Evolutionary conservation across 2,888 invertebrate species (phyloP).

Genomic region (Eupelmus urozonus): DNA sequence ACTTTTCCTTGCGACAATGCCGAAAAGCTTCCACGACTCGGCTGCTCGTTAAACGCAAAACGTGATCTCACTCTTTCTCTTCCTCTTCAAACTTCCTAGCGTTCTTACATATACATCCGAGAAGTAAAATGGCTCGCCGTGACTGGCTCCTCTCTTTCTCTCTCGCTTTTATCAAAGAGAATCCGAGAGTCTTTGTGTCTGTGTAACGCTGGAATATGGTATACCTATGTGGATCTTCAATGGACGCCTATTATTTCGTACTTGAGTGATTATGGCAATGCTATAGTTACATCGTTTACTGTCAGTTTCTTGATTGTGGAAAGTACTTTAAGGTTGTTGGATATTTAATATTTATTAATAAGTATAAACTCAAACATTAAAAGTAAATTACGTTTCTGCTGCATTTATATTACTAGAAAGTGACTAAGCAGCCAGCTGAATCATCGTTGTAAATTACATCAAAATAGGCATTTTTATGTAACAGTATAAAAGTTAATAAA

Average conservation of each 20-base stretch:
- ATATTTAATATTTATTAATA: neutral
- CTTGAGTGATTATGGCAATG: constrained; percentile 10
- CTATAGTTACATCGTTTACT: neutral
- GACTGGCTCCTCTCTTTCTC: too few species aligned
- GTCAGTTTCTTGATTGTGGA: neutral
- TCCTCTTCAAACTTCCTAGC: neutral
- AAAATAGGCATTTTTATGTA: too few species aligned
- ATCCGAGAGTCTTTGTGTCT: too few species aligned
- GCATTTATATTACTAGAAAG: too few species aligned
- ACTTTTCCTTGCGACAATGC: constrained; percentile 6
- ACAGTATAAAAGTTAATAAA: too few species aligned
- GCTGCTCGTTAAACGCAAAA: constrained; percentile 28
- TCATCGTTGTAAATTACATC: too few species aligned
- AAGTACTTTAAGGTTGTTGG: neutral
- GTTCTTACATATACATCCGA: constrained; percentile 6
- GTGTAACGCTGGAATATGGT: too few species aligned
- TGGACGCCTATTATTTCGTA: constrained; percentile 5
- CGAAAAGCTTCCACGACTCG: constrained; percentile 19
- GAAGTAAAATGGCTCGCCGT: neutral
- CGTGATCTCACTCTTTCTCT: neutral
- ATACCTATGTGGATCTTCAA: too few species aligned
- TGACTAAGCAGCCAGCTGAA: too few species aligned
- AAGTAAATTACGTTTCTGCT: too few species aligned
- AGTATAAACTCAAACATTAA: neutral
- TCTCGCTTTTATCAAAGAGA: too few species aligned